phyloP scores from a whole-genome alignment of 2,888 invertebrate species.

The Meteorus colon region DNA sequence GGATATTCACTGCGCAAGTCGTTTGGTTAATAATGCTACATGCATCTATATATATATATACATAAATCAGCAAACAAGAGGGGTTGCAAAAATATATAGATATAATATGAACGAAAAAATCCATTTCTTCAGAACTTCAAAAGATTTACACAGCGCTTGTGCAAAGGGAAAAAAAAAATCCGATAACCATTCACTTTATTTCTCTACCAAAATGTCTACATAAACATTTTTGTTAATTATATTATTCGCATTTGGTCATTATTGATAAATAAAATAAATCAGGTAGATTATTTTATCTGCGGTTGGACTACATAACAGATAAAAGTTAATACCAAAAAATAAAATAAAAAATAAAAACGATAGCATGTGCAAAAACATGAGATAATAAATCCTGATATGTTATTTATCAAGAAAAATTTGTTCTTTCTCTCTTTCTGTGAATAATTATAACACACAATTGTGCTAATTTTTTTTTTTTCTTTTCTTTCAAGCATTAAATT shows the following conservation, averaged over 20 bases:
- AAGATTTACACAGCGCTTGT: neutral
- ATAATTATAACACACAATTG: constrained; percentile 7
- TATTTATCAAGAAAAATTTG: neutral
- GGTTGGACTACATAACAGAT: too few relatives aligned
- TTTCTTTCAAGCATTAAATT: neutral
- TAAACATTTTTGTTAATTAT: too few relatives aligned
- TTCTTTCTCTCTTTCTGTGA: neutral
- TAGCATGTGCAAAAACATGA: neutral
- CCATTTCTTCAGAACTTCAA: neutral
- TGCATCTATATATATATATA: neutral
- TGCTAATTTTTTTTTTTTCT: neutral
- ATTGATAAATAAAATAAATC: too few relatives aligned
- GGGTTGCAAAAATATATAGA: too few relatives aligned
- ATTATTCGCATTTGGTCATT: neutral
- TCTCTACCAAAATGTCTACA: too few relatives aligned
- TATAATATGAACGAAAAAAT: neutral
- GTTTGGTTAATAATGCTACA: neutral
- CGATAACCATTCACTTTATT: too few relatives aligned
- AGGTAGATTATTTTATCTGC: too few relatives aligned
- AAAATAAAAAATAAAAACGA: neutral
- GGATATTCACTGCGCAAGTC: constrained; percentile 1
- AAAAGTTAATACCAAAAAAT: neutral
- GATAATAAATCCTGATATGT: neutral
- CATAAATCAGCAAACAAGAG: neutral
- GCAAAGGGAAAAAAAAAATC: neutral